Evolutionary conservation across 1,140 invertebrate genomes (phyloP), one percentile per base, ranked within the genome.

Genomic region (Calosoma granatense): DNA sequence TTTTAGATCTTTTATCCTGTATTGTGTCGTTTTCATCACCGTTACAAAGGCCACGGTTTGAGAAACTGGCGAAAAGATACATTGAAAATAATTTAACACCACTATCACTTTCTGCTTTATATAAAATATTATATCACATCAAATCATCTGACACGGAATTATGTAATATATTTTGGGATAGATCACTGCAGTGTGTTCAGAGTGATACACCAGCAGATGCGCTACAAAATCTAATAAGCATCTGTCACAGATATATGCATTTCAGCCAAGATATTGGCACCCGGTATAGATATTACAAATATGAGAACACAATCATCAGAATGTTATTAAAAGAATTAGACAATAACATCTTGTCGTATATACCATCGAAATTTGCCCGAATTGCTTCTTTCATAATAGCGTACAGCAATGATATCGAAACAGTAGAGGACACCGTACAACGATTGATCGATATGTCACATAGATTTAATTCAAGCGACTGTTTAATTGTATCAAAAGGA

Each of bases 221-320:
- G n/a, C 56, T 67, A n/a, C 26, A 36, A 36, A 55, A 71, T 53
- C 57, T 67, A 15, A 65, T 78, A 19, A 57, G 70, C 59, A 58
- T 68, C 22, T 73, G 70, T 53, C 70, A 75, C 55, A 73, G 70
- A 20, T 81, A 81, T 59, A 73, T 79, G 65, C 70, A 74, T 65
- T 80, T 79, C 56, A 75, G 74, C 58, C 73, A 70, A 9, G 75
- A 78, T 57, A 60, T 78, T 2, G 68, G 71, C 12, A 72, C 72
- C 11, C 75, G 70, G 2, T 76, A 78, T 61, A 65, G 75, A 0
- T 68, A 76, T 59, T 51, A 60, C 1, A 56, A 65, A 2, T 65
- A 80, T 51, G 79, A 81, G 57, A 69, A 68, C 9, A 61, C 61
- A 23, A 51, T 79, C 3, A 65, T 71, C 47, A 62, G 66, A 12